phyloP scores from a whole-genome alignment of 1,140 invertebrate genomes.

The Wiebesia pumilae region DNA sequence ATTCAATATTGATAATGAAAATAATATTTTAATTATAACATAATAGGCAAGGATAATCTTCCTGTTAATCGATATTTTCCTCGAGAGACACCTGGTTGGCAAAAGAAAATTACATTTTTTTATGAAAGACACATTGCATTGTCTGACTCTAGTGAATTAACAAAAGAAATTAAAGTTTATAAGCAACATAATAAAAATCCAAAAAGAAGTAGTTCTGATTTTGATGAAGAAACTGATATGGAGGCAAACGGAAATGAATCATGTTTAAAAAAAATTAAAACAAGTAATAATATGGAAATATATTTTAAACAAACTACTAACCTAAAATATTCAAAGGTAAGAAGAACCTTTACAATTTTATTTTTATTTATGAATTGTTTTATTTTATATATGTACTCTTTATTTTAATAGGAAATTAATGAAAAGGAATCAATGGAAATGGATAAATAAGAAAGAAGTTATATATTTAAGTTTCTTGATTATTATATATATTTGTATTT shows the following conservation, averaged over 20 bases:
- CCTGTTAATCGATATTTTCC: constrained; percentile 49
- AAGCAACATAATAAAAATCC: not conserved
- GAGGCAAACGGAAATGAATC: not conserved
- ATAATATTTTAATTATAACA: constrained; percentile 8
- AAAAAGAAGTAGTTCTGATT: constrained; percentile 24
- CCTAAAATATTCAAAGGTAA: not conserved
- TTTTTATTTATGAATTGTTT: not conserved
- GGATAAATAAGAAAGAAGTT: constrained; percentile 16
- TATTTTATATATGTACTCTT: not conserved
- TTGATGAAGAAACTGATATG: constrained; percentile 7
- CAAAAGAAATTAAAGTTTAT: not conserved
- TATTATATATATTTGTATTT: not conserved
- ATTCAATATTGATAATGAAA: not conserved
- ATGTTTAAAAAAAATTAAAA: constrained; percentile 1
- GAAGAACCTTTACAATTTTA: not conserved
- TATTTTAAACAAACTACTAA: not conserved
- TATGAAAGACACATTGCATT: constrained; percentile 17
- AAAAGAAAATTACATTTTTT: constrained; percentile 49
- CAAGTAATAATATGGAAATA: not conserved
- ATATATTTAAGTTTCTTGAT: not conserved
- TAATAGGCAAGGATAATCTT: constrained; percentile 39
- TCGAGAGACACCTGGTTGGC: constrained; percentile 45
- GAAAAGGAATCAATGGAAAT: constrained; percentile 27
- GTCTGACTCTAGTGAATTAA: not conserved
- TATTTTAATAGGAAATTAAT: not conserved